These are phyloP conservation scores for Acyrthosiphon pisum DNA, from an alignment of 1,140 invertebrate species.

Conservation along the genomic window DNA sequence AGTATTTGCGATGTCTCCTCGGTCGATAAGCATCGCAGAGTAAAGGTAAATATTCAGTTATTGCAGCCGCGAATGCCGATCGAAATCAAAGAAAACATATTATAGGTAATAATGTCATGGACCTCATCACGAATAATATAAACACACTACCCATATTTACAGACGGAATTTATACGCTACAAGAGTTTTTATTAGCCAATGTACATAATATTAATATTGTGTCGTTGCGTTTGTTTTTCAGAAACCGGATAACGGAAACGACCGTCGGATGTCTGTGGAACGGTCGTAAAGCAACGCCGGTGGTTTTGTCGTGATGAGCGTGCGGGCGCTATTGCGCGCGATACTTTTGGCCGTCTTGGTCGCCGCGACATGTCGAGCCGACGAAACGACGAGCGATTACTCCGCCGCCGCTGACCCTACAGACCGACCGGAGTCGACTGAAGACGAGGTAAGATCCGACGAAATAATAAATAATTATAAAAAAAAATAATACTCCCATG, in stretches of 20 bases:
- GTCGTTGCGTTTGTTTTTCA: background rate
- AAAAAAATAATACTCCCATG: background rate
- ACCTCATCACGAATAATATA: background rate
- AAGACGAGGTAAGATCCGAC: slow-evolving; percentile 43
- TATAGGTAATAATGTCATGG: too few relatives aligned
- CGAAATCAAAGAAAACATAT: background rate
- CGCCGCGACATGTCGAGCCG: slow-evolving; percentile 21
- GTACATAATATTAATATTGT: background rate
- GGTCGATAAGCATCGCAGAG: background rate
- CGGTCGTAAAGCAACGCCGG: slow-evolving; percentile 37
- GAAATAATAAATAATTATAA: background rate
- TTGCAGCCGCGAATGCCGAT: background rate
- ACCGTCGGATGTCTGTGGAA: slow-evolving; percentile 49
- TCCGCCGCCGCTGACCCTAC: background rate
- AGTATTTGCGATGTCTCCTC: background rate
- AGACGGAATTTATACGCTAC: background rate
- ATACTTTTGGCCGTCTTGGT: slow-evolving; percentile 22
- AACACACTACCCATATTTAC: background rate
- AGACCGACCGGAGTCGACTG: slow-evolving; percentile 22
- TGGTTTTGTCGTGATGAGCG: slow-evolving; percentile 44
- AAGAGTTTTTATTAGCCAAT: background rate
- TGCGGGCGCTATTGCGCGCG: slow-evolving; percentile 24
- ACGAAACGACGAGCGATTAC: slow-evolving; percentile 30
- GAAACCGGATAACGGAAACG: slow-evolving; percentile 41
- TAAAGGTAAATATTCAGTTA: background rate